Percentiles rank a stretch among this genome's conserved stretches.
These are phyloP conservation scores for Loriculus beryllinus DNA, from an alignment of 2,797 vertebrate genomes.

Conservation along the genomic window DNA sequence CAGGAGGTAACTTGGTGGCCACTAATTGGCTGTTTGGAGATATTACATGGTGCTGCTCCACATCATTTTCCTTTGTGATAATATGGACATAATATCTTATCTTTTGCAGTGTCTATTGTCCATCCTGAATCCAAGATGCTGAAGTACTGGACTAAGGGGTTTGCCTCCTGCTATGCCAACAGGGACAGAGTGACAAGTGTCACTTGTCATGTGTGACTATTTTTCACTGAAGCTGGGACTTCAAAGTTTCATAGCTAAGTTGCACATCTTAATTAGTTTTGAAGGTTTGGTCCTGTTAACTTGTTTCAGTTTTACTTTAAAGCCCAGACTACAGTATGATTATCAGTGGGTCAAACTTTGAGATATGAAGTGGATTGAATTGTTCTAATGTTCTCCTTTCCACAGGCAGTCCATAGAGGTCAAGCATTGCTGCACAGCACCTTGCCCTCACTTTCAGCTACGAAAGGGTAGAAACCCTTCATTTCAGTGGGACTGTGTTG, in stretches of 20 bases:
- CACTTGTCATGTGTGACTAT: not conserved
- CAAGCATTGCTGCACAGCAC: not conserved
- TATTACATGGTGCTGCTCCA: not conserved
- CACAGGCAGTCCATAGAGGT: not conserved
- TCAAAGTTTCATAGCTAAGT: not conserved
- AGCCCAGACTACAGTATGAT: not conserved
- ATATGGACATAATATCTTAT: not conserved
- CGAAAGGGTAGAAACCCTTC: not conserved
- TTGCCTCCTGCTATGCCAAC: not conserved
- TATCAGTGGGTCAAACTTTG: not conserved
- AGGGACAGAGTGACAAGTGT: not conserved
- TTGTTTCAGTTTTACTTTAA: not conserved
- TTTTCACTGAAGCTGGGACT: not conserved
- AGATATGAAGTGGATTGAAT: not conserved
- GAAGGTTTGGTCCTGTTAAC: not conserved
- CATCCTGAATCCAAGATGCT: not conserved
- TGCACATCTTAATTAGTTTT: not conserved
- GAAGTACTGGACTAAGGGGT: not conserved
- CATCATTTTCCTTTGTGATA: no score
- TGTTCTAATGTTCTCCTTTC: not conserved
- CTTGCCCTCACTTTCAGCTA: not conserved
- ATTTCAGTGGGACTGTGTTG: not conserved
- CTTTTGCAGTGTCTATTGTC: not conserved
- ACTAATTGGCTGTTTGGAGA: not conserved
- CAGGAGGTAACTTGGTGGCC: not conserved